Base-by-base conservation (phyloP, 1,140 invertebrate species). In the Drosophila kurseongensis region DNA sequence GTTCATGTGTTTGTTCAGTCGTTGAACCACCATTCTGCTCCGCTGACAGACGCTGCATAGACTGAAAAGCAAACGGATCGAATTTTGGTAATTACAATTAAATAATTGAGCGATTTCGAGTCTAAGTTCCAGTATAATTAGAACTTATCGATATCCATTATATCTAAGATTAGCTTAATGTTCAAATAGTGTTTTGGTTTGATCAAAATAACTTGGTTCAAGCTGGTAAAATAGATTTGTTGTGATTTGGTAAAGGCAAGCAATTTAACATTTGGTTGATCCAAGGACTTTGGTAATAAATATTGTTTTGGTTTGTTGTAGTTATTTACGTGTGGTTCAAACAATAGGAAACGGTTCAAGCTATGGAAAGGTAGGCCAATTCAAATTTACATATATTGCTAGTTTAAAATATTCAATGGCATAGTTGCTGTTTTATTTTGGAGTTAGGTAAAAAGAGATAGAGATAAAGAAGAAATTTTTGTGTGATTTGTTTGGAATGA, bases 41-140 rank as follows among this genome's bases (percentile, higher is more conserved):
- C 67, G 92, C 92, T 48, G 93, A 92, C 89, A 96, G 92, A 84
- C 95, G 91, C 93, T 95, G 95, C 95, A 96, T 95, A 56, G 95
- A 95, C 93, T 96, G 95, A 38, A 94, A 95, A 93, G 95, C 94
- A 93, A 78, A 92, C 51, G 61, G 51, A 10, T 67, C 9, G 5
- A 7, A 51, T 59, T 38, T 35, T 50, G 16, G 8, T 45, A 51
- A 44, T 38, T 47, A 9, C n/a, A 8, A 29, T 36, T 40, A 16
- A 38, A 18, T 16, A 7, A 9, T 4, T 27, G 0, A 42, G 6
- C 7, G 38, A 54, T 35, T 18, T 13, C 27, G 13, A 5, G 10
- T 4, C 18, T 41, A 44, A 44, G 48, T 29, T 40, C 55, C 13
- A 7, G 6, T 47, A 47, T 38, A 7, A n/a, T 74, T 27, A 13